Evolutionary conservation across 2,888 invertebrate species (phyloP).

Genomic region (Acronicta aceris): DNA sequence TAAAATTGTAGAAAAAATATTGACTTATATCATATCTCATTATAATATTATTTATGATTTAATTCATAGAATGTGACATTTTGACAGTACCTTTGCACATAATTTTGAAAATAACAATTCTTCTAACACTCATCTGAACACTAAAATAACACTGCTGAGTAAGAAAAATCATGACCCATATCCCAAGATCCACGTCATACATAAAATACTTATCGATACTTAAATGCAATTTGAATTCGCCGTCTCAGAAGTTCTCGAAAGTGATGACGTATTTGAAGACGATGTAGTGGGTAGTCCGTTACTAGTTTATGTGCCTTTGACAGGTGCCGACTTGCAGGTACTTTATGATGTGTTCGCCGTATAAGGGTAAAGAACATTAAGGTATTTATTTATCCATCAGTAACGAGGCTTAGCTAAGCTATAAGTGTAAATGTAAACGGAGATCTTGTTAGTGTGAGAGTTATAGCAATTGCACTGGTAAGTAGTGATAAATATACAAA

Average conservation of each 20-base stretch:
- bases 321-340: constrained; percentile 20
- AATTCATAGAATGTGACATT: too few relatives aligned
- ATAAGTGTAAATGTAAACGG: neutral
- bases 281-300: constrained; percentile 48
- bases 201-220: constrained; percentile 2
- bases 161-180: neutral
- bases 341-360: constrained; percentile 13
- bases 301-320: constrained; percentile 37
- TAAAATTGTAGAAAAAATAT: too few relatives aligned
- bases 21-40: too few relatives aligned
- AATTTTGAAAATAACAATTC: too few relatives aligned
- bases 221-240: constrained; percentile 23
- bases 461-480: neutral
- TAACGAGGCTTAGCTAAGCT: neutral
- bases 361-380: constrained; percentile 2
- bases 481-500: neutral
- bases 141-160: too few relatives aligned
- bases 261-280: constrained; percentile 36
- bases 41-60: too few relatives aligned
- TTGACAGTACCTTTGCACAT: too few relatives aligned
- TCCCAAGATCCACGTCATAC: neutral
- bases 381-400: constrained; percentile 1
- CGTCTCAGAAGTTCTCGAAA: constrained; percentile 20
- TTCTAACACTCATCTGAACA: too few relatives aligned
- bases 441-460: constrained; percentile 2